These are phyloP conservation scores for Solen grandis DNA, from an alignment of 1,140 invertebrate species.

Conservation along the genomic window DNA sequence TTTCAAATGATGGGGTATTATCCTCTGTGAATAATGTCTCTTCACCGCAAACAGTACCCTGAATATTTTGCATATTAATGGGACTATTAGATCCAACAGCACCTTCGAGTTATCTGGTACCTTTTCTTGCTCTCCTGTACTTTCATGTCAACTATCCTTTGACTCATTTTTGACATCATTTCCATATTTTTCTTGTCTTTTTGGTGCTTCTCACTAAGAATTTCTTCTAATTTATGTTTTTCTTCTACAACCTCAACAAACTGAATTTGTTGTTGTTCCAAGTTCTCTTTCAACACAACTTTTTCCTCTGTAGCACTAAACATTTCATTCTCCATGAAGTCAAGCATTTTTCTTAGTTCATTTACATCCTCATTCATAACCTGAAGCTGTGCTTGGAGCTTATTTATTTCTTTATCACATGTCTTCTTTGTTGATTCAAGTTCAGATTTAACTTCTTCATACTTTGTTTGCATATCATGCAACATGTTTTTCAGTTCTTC, in stretches of 20 bases:
- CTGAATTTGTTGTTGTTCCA: constrained; percentile 21
- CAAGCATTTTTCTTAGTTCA: constrained; percentile 48
- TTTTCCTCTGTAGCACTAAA: constrained; percentile 35
- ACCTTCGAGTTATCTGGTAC: too few species aligned
- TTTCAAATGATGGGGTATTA: constrained; percentile 41
- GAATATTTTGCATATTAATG: too few species aligned
- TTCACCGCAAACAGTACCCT: too few species aligned
- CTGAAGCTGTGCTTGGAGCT: constrained; percentile 61
- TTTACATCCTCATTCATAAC: constrained; percentile 62
- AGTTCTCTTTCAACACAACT: constrained; percentile 34
- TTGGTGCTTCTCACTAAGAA: constrained; percentile 44
- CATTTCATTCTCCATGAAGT: constrained; percentile 54
- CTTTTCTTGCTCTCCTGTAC: neutral
- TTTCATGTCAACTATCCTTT: neutral
- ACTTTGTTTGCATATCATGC: constrained; percentile 51
- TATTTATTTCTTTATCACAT: constrained; percentile 60
- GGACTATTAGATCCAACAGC: too few species aligned
- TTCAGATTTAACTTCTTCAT: constrained; percentile 60
- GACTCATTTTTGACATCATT: neutral
- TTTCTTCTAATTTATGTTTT: constrained; percentile 52
- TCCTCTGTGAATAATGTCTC: constrained; percentile 11
- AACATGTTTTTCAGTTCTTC: constrained; percentile 39
- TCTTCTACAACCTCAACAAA: constrained; percentile 45
- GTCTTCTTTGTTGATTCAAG: constrained; percentile 58
- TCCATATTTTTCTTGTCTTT: constrained; percentile 53